Percentiles rank a stretch among this genome's conserved stretches.
Evolutionary conservation across 2,797 vertebrate genomes (phyloP).

Genomic region (Hipposideros larvatus): DNA sequence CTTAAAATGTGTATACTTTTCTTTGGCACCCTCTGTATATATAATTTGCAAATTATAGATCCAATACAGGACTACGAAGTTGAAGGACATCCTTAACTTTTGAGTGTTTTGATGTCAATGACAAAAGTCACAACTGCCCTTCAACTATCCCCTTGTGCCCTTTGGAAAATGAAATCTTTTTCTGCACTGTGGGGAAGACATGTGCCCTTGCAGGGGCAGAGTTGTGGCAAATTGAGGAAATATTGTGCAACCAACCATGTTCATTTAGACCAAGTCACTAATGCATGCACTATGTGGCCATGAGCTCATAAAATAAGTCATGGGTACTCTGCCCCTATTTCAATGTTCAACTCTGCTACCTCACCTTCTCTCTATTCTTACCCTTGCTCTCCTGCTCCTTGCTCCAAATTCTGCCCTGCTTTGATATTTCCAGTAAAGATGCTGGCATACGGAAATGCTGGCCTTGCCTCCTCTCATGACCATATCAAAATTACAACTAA

Average conservation of each 20-base stretch:
- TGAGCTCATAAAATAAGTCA: constrained; percentile 16
- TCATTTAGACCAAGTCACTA: neutral
- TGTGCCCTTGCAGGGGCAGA: neutral
- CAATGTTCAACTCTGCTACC: neutral
- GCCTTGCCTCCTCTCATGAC: no score
- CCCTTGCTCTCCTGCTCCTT: neutral
- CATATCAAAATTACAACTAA: no score
- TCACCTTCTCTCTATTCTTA: neutral
- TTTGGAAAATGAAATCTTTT: constrained; percentile 15
- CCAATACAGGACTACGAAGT: neutral
- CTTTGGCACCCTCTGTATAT: no score
- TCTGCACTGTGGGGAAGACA: neutral
- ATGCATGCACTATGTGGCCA: neutral
- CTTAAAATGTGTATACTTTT: no score
- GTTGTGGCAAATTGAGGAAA: neutral
- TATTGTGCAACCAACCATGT: neutral
- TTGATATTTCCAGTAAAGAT: neutral
- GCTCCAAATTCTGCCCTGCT: neutral
- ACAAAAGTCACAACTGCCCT: neutral
- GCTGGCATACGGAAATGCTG: no score
- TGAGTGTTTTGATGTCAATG: neutral
- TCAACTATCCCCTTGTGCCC: neutral
- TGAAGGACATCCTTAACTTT: constrained; percentile 6
- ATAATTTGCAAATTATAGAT: neutral
- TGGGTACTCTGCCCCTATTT: neutral